Conservation (phyloP, 2,797 vertebrate genomes). For the Gymnocypris eckloni region DNA sequence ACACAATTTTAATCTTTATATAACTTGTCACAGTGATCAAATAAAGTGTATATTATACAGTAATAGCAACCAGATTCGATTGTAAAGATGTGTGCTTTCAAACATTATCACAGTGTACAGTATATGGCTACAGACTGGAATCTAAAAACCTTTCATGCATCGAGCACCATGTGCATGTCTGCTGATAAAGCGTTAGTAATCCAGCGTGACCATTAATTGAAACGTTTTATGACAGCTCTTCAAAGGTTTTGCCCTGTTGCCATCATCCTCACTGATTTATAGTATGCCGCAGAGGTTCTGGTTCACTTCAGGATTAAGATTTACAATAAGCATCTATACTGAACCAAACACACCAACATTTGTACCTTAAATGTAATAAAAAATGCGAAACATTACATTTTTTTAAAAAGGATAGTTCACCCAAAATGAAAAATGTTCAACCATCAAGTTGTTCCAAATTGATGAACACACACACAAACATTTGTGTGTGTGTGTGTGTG, state of each 20-base stretch:
- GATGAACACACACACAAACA: too few species aligned
- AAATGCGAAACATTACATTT: neutral
- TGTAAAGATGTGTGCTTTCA: neutral
- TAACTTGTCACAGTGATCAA: neutral
- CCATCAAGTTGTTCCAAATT: too few species aligned
- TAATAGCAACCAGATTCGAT: neutral
- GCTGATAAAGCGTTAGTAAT: slow-evolving; percentile 28
- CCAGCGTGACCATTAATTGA: slow-evolving; percentile 30
- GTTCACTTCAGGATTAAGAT: neutral
- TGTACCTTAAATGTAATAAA: neutral
- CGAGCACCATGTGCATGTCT: slow-evolving; percentile 12
- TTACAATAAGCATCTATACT: neutral
- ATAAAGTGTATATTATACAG: neutral
- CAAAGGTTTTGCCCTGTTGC: neutral
- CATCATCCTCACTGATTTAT: neutral
- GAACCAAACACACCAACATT: neutral
- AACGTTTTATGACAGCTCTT: slow-evolving; percentile 12
- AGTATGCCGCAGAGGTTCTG: neutral
- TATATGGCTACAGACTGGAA: neutral
- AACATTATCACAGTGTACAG: neutral
- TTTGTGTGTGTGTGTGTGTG: too few species aligned
- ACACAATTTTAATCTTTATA: neutral
- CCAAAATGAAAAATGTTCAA: too few species aligned
- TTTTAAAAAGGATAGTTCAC: too few species aligned
- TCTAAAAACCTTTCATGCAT: slow-evolving; percentile 6